Percentiles rank a stretch among this genome's conserved stretches.
These are phyloP conservation scores for Dasyornis broadbenti DNA, from an alignment of 2,113 vertebrate species.

Conservation along the genomic window DNA sequence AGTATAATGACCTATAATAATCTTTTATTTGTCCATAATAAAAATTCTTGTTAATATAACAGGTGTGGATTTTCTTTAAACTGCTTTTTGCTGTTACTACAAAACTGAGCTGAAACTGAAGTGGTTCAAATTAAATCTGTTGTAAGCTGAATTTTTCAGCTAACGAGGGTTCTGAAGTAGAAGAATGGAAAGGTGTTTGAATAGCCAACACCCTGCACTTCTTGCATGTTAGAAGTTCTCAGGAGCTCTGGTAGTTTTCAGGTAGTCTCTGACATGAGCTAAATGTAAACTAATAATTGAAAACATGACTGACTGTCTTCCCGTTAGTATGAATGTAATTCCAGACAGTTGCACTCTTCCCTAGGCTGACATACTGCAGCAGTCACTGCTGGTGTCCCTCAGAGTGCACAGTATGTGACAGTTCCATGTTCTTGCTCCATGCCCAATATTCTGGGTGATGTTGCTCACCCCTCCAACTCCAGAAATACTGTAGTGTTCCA, in stretches of 20 bases:
- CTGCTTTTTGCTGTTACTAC: background rate
- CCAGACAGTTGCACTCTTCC: background rate
- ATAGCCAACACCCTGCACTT: background rate
- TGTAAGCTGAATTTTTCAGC: background rate
- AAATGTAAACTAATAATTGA: background rate
- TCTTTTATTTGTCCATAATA: background rate
- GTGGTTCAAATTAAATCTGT: background rate
- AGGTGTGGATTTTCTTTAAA: background rate
- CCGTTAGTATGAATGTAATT: background rate
- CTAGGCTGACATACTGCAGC: background rate
- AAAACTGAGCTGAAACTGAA: background rate
- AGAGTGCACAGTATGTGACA: fast-evolving
- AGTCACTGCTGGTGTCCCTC: background rate
- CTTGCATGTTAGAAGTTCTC: background rate
- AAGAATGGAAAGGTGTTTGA: background rate
- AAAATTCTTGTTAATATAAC: background rate
- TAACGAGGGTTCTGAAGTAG: background rate
- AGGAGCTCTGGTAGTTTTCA: background rate
- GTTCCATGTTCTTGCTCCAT: fast-evolving
- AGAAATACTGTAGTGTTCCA: too few relatives aligned
- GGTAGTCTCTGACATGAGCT: background rate
- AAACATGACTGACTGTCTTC: background rate
- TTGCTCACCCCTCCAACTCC: background rate
- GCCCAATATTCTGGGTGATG: background rate
- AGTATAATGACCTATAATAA: background rate